Conservation (phyloP, 2,888 invertebrate genomes). For the Lasioglossum lativentre region DNA sequence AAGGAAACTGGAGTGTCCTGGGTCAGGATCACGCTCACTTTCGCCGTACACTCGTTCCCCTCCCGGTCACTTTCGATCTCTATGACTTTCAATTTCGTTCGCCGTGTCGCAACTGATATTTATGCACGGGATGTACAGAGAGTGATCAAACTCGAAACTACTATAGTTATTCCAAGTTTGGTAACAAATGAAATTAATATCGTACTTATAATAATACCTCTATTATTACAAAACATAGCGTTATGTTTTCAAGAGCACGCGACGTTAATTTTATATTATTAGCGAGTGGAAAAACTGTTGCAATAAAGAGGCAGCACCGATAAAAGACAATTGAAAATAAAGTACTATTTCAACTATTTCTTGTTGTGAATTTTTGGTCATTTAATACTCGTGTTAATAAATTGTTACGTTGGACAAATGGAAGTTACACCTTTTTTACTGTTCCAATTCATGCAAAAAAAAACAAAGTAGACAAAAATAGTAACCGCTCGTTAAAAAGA, state of each 20-base stretch:
- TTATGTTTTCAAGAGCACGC: background rate
- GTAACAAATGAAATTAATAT: background rate
- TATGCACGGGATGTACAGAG: background rate
- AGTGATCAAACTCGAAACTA: background rate
- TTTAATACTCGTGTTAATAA: too few species aligned
- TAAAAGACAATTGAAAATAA: background rate
- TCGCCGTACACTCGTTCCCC: slow-evolving; percentile 47
- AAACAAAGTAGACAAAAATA: too few species aligned
- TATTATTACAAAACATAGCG: background rate
- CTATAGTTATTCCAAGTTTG: background rate
- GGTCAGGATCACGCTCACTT: slow-evolving; percentile 72
- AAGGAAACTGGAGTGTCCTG: slow-evolving; percentile 62
- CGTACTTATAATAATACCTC: background rate
- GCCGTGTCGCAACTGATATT: background rate
- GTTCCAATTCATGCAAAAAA: too few species aligned
- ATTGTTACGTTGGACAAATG: too few species aligned
- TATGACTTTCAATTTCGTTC: slow-evolving; percentile 45
- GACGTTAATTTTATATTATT: too few species aligned
- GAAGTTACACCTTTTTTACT: too few species aligned
- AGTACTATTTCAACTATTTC: background rate
- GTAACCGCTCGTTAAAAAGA: too few species aligned
- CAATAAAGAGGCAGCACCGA: too few species aligned
- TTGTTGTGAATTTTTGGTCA: too few species aligned
- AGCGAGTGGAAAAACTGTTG: too few species aligned
- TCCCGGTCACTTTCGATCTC: slow-evolving; percentile 60